Evolutionary conservation across 1,140 invertebrate species (phyloP), one percentile per base, ranked within the genome.

Genomic region (Heliothis virescens): DNA sequence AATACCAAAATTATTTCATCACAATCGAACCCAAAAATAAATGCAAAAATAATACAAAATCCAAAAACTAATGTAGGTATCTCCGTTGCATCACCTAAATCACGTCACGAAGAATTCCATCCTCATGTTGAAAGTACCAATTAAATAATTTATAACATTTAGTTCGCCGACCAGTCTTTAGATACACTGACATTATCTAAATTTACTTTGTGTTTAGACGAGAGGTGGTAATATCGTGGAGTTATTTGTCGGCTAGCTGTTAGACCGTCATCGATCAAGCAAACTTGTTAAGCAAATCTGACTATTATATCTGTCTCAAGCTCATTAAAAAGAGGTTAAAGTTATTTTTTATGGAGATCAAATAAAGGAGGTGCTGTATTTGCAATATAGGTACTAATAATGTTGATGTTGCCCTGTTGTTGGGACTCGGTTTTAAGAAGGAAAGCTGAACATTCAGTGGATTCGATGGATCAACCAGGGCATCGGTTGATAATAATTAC

Each of bases 81-180:
- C 4, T 21, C 16, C 16, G 18, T 53, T 26, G 48, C 67, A 53
- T 71, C 48, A 71, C 52, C 48, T 52, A 29, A 57, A 21, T 48
- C 41, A 62, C 29, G 21, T 29, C 57, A 48, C 5, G 34, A 57
- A 57, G 26, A 41, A 72, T 57, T 73, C 71, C 53, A 9, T 34
- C 26, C 4, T 21, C 11, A 50, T 59, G 53, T 29, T 62, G 72
- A 74, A 60, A 74, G 72, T 74, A 60, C n/a, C 72, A 74, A 74
- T 74, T 74, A 74, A 60, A 62, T 74, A 74, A 74, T 74, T 59
- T 60, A n/a, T n/a, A 59, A 48, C 41, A 74, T 74, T 74, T 60
- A 21, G 57, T 48, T 74, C 55, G 15, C 57, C 41, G 47, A 15
- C 55, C 15, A 18, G 47, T 69, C 67, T 71, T 21, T 67, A 3